phyloP scores from a whole-genome alignment of 2,113 vertebrate genomes.

The Aspidoscelis tigris region DNA sequence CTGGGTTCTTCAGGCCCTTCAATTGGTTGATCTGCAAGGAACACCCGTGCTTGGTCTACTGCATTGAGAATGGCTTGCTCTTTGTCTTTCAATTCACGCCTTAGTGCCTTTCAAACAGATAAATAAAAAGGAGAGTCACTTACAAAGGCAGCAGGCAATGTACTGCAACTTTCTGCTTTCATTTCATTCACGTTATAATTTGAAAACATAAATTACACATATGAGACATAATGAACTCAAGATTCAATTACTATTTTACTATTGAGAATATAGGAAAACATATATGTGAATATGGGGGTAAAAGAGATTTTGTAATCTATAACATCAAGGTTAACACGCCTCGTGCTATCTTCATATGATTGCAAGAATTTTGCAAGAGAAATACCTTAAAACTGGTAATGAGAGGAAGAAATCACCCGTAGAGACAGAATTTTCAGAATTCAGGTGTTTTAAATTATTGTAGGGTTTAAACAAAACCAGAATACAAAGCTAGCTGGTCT shows the following conservation, averaged over 20 bases:
- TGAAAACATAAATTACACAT: conserved; percentile 46
- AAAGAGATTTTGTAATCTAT: conserved; percentile 13
- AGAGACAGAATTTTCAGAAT: conserved; percentile 48
- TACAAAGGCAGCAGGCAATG: not conserved
- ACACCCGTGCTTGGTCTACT: conserved; percentile 91
- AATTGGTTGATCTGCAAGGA: conserved; percentile 95
- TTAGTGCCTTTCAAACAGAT: conserved; percentile 79
- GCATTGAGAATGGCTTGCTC: conserved; percentile 86
- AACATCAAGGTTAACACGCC: conserved; percentile 23
- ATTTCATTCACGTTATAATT: not conserved
- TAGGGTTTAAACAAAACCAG: not conserved
- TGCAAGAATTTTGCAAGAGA: conserved; percentile 18
- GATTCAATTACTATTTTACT: not conserved
- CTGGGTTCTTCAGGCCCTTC: conserved; percentile 95
- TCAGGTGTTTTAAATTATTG: not conserved
- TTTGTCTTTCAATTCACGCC: conserved; percentile 89
- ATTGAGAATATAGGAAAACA: not conserved
- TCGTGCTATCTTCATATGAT: conserved; percentile 24
- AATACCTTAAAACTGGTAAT: conserved; percentile 35
- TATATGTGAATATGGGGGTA: not conserved
- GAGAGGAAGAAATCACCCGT: conserved; percentile 44
- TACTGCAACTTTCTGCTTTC: not conserved
- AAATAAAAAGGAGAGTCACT: conserved; percentile 25
- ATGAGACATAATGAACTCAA: conserved; percentile 27
- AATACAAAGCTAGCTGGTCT: not conserved